phyloP scores from a whole-genome alignment of 1,140 invertebrate genomes.

The Chionoecetes opilio region DNA sequence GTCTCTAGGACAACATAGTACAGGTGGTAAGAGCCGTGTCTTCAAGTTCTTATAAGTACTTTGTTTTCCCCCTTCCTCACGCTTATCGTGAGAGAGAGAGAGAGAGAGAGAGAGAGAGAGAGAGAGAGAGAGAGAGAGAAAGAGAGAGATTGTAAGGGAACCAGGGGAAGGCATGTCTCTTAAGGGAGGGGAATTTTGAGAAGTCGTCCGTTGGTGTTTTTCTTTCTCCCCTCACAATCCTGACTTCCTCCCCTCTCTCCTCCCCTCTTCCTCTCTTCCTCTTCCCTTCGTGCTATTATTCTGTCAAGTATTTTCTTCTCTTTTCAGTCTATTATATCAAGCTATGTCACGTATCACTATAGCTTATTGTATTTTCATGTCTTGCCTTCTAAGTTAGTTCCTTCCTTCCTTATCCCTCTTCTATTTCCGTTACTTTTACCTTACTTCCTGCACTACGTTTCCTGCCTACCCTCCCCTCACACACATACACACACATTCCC shows the following conservation, averaged over 20 bases:
- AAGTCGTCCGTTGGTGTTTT: neutral
- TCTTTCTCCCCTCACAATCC: neutral
- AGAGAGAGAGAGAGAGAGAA: neutral
- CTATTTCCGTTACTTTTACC: neutral
- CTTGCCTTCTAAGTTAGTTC: neutral
- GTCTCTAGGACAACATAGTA: neutral
- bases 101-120: slow-evolving; percentile 8
- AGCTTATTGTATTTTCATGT: neutral
- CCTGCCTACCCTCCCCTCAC: neutral
- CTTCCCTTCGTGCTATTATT: neutral
- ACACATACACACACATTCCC: too few relatives aligned
- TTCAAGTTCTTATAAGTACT: neutral
- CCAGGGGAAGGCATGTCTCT: neutral
- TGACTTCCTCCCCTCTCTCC: neutral
- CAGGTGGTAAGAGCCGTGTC: neutral
- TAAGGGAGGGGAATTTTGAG: neutral
- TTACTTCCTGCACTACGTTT: neutral
- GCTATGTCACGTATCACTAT: too few relatives aligned
- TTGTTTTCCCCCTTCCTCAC: neutral
- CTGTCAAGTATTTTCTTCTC: too few relatives aligned
- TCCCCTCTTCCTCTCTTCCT: neutral
- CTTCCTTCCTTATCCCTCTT: neutral
- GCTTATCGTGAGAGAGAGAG: neutral
- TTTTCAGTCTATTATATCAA: too few relatives aligned
- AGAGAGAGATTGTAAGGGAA: neutral